Conservation (phyloP, 92 coral and sea anemone species). For the Pocillopora meandrina region DNA sequence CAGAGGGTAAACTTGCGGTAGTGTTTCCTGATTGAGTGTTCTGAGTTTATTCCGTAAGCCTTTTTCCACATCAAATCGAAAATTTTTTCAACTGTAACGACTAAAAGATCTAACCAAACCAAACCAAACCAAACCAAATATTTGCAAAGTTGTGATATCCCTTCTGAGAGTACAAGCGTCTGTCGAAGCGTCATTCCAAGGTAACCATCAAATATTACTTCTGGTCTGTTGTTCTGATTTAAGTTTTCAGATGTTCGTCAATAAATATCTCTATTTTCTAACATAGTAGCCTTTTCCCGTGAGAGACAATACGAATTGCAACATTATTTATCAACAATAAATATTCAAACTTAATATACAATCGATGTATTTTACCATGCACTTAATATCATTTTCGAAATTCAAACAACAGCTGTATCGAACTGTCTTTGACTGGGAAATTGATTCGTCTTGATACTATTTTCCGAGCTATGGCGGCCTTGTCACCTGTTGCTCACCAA, state of each 20-base stretch:
- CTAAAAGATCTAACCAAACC: no score
- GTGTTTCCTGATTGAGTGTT: no score
- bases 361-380: background rate
- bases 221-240: background rate
- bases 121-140: no score
- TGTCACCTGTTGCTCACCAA: background rate
- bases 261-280: constrained; percentile 9
- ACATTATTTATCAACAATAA: constrained; percentile 11
- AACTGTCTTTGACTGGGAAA: background rate
- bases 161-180: no score
- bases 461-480: background rate
- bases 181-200: no score
- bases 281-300: background rate
- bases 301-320: background rate
- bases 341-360: background rate
- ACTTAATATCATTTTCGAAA: background rate
- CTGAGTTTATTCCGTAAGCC: no score
- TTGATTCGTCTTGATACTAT: background rate
- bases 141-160: no score
- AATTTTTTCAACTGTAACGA: no score
- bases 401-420: background rate
- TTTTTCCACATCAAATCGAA: no score
- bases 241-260: background rate
- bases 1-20: no score
- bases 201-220: background rate